Base-by-base conservation (phyloP, 1,140 invertebrate species). In the Portunus trituberculatus region DNA sequence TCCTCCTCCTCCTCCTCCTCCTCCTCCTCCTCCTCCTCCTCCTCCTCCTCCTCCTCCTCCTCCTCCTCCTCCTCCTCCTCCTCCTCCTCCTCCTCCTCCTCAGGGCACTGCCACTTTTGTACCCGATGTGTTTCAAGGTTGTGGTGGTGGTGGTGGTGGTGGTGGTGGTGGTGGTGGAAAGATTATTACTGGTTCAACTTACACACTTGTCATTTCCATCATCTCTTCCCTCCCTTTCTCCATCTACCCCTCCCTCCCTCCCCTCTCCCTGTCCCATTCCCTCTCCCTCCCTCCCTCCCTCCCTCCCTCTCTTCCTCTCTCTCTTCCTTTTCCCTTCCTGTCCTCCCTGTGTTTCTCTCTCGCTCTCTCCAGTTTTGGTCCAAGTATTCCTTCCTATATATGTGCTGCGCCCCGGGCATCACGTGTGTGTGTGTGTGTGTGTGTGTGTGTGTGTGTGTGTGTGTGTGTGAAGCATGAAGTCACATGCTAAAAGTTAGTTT, bases 131-230 rank as follows among this genome's bases (percentile, higher is more conserved):
- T 59, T 59, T 59, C 52, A 59, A 59, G 52, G 52, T 20, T 59
- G 12, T 59, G 83, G n/a, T 86, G 83, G 20, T 86, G 83, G 83
- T 86, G 28, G 31, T 86, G 83, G n/a, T 86, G 32, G 83, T 86
- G 83, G 83, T n/a, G 20, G 28, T 86, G 83, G 28, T 32, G 28
- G 28, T 32, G 28, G 83, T 10, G 28, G 28, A 86, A n/a, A 86
- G 83, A 86, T 86, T 28, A 31, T 39, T 29, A 86, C 14, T 29
- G 83, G 83, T 31, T 86, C 28, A 39, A 14, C 83, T 31, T 39
- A 86, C 83, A 86, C 32, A 12, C 83, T 28, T 39, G 86, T 82
- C 91, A 76, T n/a, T n/a, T n/a, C 25, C 25, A 76, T 76, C 67
- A n/a, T 76, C 16, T n/a, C 25, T 76, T 76, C 25, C 59, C 67